Base-by-base conservation (phyloP, 2,113 vertebrate genomes). In the Elachura formosa region DNA sequence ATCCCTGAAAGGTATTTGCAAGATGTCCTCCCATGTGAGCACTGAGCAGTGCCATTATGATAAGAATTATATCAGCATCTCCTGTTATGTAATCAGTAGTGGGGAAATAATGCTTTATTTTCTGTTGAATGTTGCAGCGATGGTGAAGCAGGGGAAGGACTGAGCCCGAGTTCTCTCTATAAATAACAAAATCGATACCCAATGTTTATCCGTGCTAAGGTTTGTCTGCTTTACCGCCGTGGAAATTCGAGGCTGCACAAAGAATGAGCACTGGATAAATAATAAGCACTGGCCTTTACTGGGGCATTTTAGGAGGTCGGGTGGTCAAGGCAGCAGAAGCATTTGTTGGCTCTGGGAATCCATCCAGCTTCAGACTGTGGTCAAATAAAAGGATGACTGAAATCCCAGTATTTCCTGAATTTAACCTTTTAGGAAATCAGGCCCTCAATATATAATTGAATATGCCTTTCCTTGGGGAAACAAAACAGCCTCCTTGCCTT, bases 331-430 rank as follows among this genome's bases (percentile, higher is more conserved):
- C 36, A 79, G 33, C 2, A 75, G 74, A 64, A 90, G 18, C 10
- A 40, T 68, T 93, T 59, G 20, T 26, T 64, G 66, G 58, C 36
- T 88, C 58, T 90, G 88, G 71, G 83, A 96, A 88, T 24, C 22
- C 58, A 83, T 64, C 89, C 62, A 83, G 22, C 36, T 79, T 79
- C 66, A 64, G 45, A 20, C 36, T 52, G 71, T 52, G 71, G 83
- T 92, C 62, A 92, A 46, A 84, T 17, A 31, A 25, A 68, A 59
- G 87, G 82, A 72, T 1, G 5, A 52, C 71, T 68, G 71, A 85
- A 93, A 93, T 90, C 54, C 79, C 62, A 64, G 71, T 43, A 73
- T 92, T 93, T 94, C 67, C 91, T 88, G 66, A 73, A 76, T 61
- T 88, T 85, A 83, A 75, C 41, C 58, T 79, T 81, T 92, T 68